Conservation (phyloP, 2,888 invertebrate species). For the Archips xylosteana region DNA sequence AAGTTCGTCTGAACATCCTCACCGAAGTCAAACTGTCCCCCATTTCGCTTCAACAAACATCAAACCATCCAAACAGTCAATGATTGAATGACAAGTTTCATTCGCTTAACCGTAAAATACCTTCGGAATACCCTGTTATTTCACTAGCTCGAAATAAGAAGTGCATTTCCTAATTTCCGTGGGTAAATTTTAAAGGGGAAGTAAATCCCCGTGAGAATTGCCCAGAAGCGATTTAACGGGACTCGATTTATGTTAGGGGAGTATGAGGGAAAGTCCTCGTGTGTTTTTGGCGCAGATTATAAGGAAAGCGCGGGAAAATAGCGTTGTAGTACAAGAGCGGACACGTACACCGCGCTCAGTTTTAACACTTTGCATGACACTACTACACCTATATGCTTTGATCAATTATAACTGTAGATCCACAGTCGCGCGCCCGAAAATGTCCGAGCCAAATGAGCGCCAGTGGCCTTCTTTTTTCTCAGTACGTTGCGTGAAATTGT, state of each 20-base stretch:
- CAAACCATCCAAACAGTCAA: background rate
- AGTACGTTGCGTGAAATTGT: too few relatives aligned
- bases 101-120: constrained; percentile 15
- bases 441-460: too few relatives aligned
- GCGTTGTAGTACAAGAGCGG: too few relatives aligned
- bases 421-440: too few relatives aligned
- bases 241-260: constrained; percentile 73
- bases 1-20: too few relatives aligned
- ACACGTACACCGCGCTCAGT: background rate
- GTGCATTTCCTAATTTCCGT: constrained; percentile 56
- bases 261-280: constrained; percentile 62
- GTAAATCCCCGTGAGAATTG: constrained; percentile 68
- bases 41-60: background rate
- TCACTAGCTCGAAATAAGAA: constrained; percentile 47
- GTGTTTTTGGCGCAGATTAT: constrained; percentile 44
- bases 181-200: constrained; percentile 69
- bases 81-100: background rate
- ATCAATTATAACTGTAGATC: too few relatives aligned
- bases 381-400: too few relatives aligned
- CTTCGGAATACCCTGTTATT: constrained; percentile 17
- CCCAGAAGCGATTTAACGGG: constrained; percentile 71
- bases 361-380: too few relatives aligned
- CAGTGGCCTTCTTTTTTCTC: too few relatives aligned
- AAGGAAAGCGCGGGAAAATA: constrained; percentile 19
- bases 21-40: background rate